Conservation (phyloP, 2,888 invertebrate species). For the Uloborus plumipes region DNA sequence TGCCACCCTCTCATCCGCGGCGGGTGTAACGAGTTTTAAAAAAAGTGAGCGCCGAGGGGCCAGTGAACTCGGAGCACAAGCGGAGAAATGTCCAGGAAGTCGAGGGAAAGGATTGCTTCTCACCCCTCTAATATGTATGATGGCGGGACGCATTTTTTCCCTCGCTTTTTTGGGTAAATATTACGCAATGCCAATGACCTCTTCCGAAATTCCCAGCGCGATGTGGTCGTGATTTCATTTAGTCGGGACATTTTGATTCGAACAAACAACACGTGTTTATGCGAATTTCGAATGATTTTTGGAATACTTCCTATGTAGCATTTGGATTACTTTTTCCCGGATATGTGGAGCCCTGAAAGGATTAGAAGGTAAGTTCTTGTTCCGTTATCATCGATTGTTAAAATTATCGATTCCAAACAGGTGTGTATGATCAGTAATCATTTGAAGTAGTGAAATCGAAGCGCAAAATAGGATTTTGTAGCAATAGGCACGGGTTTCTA, state of each 20-base stretch:
- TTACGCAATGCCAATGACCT: conserved; percentile 53
- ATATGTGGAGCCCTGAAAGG: no score
- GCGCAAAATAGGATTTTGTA: no score
- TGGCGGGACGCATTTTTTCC: conserved; percentile 18
- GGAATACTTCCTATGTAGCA: no score
- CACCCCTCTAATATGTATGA: conserved; percentile 42
- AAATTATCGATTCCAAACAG: no score
- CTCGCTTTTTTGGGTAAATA: conserved; percentile 10
- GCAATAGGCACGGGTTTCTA: no score
- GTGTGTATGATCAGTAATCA: no score
- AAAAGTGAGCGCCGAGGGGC: conserved; percentile 22
- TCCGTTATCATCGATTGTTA: no score
- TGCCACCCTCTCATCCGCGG: neutral
- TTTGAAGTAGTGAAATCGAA: no score
- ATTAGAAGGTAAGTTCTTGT: no score
- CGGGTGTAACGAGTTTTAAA: conserved; percentile 22
- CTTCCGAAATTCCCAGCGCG: neutral
- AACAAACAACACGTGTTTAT: conserved; percentile 23
- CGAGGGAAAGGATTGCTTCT: conserved; percentile 27
- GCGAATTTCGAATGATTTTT: neutral
- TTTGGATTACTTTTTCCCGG: no score
- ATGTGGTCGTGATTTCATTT: conserved; percentile 41
- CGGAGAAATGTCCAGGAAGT: conserved; percentile 56
- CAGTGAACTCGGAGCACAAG: conserved; percentile 39
- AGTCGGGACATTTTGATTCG: conserved; percentile 22